A percentile compares a stretch with the other conserved stretches of the same genome.
Evolutionary conservation across 2,113 vertebrate genomes (phyloP).

Genomic region (Greenwoodochromis staneri): DNA sequence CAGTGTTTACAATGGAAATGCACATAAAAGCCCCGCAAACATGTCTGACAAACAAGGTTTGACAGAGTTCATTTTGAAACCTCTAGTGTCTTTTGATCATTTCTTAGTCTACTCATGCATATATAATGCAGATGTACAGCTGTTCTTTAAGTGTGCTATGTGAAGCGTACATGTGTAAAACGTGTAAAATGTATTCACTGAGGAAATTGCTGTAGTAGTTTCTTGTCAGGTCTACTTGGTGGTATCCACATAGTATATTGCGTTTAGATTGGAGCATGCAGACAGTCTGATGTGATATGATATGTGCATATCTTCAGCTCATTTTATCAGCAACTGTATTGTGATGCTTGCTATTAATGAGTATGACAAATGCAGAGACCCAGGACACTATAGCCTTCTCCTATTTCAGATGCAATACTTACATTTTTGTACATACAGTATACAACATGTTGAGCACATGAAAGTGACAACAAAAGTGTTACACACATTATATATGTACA

Average conservation of each 20-base stretch:
- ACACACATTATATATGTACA: background rate
- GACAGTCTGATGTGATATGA: background rate
- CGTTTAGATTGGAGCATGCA: background rate
- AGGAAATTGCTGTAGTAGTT: background rate
- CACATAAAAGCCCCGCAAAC: fast-evolving
- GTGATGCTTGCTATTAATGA: background rate
- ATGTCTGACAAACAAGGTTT: background rate
- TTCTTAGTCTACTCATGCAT: background rate
- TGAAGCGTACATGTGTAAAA: background rate
- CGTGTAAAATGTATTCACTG: background rate
- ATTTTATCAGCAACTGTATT: background rate
- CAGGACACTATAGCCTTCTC: background rate
- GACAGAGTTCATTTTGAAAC: background rate
- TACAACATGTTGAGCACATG: background rate
- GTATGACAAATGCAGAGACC: background rate
- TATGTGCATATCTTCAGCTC: background rate
- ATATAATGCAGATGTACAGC: background rate
- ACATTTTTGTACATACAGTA: background rate
- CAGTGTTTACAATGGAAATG: background rate
- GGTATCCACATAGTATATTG: background rate
- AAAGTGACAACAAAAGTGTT: background rate
- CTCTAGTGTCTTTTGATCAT: background rate
- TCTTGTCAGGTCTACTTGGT: background rate
- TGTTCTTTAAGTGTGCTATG: background rate
- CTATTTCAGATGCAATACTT: background rate